A percentile compares a stretch with the other conserved stretches of the same genome.
phyloP scores from a whole-genome alignment of 2,888 invertebrate species.

The Calameuta idolon region DNA sequence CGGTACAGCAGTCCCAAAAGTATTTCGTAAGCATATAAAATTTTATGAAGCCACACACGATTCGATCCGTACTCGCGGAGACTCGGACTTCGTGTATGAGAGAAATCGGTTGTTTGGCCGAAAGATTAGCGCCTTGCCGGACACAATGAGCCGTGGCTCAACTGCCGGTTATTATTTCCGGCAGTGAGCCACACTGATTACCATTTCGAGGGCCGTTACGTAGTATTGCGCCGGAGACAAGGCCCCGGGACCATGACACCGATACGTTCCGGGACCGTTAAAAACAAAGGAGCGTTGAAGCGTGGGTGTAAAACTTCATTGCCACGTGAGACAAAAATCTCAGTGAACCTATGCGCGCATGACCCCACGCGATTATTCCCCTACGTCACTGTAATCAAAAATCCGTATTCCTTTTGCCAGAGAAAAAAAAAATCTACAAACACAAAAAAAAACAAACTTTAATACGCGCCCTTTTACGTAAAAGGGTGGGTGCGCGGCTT shows the following conservation, averaged over 20 bases:
- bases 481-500: slow-evolving; percentile 9
- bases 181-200: slow-evolving; percentile 27
- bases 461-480: not conserved
- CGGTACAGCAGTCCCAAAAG: not conserved
- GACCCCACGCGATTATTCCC: not conserved
- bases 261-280: slow-evolving; percentile 28
- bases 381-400: not conserved
- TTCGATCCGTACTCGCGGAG: not conserved
- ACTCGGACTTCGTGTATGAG: not conserved
- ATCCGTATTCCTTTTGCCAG: not conserved
- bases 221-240: slow-evolving; percentile 15
- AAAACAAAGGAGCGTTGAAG: slow-evolving; percentile 6
- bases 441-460: not conserved
- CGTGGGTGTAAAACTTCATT: slow-evolving; percentile 1
- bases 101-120: slow-evolving; percentile 38
- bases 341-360: not conserved
- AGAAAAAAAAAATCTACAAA: not conserved
- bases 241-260: slow-evolving; percentile 34
- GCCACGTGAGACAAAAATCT: not conserved
- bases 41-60: slow-evolving; percentile 3
- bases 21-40: slow-evolving; percentile 8
- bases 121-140: slow-evolving; percentile 37
- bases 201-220: slow-evolving; percentile 34
- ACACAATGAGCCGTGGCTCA: slow-evolving; percentile 28
- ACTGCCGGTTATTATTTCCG: slow-evolving; percentile 40